Conservation (phyloP, 1,140 invertebrate species). For the Protaetia brevitarsis region DNA sequence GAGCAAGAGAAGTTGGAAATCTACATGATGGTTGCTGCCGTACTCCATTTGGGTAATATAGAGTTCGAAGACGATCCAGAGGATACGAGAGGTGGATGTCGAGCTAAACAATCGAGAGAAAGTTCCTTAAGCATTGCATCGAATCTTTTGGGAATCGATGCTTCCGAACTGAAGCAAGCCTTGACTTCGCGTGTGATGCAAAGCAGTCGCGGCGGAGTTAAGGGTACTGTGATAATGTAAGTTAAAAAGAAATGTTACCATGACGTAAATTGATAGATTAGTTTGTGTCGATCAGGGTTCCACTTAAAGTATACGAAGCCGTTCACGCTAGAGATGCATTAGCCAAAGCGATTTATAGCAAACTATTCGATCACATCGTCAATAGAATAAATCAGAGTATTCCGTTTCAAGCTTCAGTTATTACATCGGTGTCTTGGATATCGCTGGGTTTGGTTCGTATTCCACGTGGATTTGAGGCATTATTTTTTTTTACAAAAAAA, state of each 20-base stretch:
- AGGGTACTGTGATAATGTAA: slow-evolving; percentile 97
- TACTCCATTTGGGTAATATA: slow-evolving; percentile 91
- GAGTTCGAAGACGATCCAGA: slow-evolving; percentile 89
- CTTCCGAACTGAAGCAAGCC: slow-evolving; percentile 78
- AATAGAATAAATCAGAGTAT: slow-evolving; percentile 90
- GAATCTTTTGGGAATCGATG: slow-evolving; percentile 76
- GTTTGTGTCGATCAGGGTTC: slow-evolving; percentile 72
- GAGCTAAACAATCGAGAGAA: slow-evolving; percentile 60
- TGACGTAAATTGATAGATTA: slow-evolving; percentile 17
- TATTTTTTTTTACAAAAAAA: slow-evolving; percentile 48
- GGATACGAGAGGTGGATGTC: slow-evolving; percentile 84
- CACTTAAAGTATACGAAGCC: slow-evolving; percentile 91
- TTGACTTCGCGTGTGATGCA: slow-evolving; percentile 92
- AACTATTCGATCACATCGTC: slow-evolving; percentile 95
- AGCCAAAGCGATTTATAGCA: slow-evolving; percentile 93
- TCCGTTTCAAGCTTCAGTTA: slow-evolving; percentile 83
- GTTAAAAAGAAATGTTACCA: slow-evolving; percentile 32
- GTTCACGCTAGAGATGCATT: slow-evolving; percentile 90
- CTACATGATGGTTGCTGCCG: slow-evolving; percentile 84
- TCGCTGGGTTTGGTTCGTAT: slow-evolving; percentile 87
- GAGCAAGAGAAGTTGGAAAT: slow-evolving; percentile 72
- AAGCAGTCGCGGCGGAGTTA: slow-evolving; percentile 85
- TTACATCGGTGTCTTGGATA: slow-evolving; percentile 96
- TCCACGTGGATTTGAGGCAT: background rate
- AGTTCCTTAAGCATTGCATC: slow-evolving; percentile 69